phyloP scores from a whole-genome alignment of 2,113 vertebrate species.

The Pionites leucogaster region DNA sequence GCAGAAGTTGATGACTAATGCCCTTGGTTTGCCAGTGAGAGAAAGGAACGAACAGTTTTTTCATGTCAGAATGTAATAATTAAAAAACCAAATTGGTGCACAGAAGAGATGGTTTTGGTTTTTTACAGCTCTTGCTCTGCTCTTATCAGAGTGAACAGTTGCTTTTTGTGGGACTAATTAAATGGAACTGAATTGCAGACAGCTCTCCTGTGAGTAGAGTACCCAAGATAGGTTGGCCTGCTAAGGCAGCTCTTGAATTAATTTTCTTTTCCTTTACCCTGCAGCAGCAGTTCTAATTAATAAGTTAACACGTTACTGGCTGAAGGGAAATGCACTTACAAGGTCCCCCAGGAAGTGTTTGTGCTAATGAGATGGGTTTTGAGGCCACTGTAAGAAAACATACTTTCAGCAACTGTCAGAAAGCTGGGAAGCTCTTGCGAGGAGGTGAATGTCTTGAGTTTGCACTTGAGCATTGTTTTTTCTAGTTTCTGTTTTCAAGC shows the following conservation, averaged over 20 bases:
- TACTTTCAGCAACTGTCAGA: constrained; percentile 23
- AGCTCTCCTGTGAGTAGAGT: constrained; percentile 64
- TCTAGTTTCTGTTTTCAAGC: not conserved
- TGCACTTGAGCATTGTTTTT: constrained; percentile 5
- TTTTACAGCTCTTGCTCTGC: not conserved
- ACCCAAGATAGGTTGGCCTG: constrained; percentile 54
- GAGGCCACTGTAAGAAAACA: constrained; percentile 52
- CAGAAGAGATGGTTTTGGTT: constrained; percentile 1
- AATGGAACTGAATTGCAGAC: constrained; percentile 63
- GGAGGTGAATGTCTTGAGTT: constrained; percentile 31
- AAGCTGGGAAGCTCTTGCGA: not conserved
- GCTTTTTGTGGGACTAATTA: constrained; percentile 68
- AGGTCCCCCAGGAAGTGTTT: constrained; percentile 59
- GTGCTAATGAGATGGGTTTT: constrained; percentile 63
- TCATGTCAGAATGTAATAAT: constrained; percentile 35
- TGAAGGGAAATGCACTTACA: constrained; percentile 68
- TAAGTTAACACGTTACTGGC: constrained; percentile 67
- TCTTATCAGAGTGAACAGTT: constrained; percentile 61
- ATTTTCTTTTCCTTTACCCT: constrained; percentile 65
- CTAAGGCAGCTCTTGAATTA: constrained; percentile 66
- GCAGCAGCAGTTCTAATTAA: constrained; percentile 71
- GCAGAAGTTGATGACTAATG: constrained; percentile 11
- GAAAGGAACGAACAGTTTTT: not conserved
- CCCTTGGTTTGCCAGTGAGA: constrained; percentile 2
- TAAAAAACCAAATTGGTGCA: constrained; percentile 15